Evolutionary conservation across 1,140 invertebrate species (phyloP).

Genomic region (Oncopodura yosiiana): DNA sequence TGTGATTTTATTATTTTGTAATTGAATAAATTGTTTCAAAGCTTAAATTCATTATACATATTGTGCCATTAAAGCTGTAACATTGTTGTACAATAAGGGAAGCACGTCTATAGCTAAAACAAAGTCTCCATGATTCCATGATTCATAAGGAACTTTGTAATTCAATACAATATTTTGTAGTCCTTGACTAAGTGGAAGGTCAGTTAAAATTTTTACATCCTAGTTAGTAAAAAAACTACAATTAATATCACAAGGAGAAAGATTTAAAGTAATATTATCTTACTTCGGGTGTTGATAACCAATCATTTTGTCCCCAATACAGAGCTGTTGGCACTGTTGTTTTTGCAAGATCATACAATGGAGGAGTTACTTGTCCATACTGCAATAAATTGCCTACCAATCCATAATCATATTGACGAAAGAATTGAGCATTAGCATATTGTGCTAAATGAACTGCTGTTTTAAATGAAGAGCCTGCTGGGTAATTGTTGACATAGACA

Average conservation of each 20-base stretch:
- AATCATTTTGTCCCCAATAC: slow-evolving; percentile 54
- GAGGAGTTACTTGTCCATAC: slow-evolving; percentile 41
- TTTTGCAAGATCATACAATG: slow-evolving; percentile 50
- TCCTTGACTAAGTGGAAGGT: slow-evolving; percentile 43
- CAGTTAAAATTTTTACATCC: slow-evolving; percentile 44
- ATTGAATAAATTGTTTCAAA: too few species aligned
- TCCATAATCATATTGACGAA: not conserved
- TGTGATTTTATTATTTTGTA: too few species aligned
- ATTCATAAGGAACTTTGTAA: slow-evolving; percentile 49
- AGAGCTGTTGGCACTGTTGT: slow-evolving; percentile 52
- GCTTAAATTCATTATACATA: too few species aligned
- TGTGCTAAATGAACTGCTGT: slow-evolving; percentile 68
- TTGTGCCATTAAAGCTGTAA: slow-evolving; percentile 9
- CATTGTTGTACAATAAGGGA: slow-evolving; percentile 47
- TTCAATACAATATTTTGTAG: too few species aligned
- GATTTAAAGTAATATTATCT: not conserved
- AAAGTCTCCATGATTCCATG: slow-evolving; percentile 62
- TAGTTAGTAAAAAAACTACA: not conserved
- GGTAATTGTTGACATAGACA: slow-evolving; percentile 63
- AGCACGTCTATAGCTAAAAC: slow-evolving; percentile 53
- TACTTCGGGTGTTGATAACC: slow-evolving; percentile 38
- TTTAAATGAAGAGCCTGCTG: slow-evolving; percentile 67
- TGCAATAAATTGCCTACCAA: not conserved
- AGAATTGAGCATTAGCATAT: slow-evolving; percentile 43
- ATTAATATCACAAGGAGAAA: not conserved